Base-by-base conservation (phyloP, 1,140 invertebrate species). In the Achroia grisella region DNA sequence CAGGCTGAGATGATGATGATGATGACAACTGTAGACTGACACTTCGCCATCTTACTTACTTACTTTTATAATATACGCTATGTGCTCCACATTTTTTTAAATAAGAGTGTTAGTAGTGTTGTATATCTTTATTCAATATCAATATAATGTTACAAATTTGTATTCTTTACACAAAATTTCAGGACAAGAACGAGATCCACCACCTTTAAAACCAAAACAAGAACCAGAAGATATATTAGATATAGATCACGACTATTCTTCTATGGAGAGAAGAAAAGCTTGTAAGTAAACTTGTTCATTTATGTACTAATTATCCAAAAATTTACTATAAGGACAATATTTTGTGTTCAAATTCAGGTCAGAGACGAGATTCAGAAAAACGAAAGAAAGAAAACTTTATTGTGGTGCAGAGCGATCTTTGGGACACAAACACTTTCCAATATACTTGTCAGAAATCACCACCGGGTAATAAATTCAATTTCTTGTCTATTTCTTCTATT, bases 341-440 rank as follows among this genome's bases (percentile, higher is more conserved):
- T 23, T 23, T 23, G 2, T 23, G 2, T 3, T 23, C 17, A 2
- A 17, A 64, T 71, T 10, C 52, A 86, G 82, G 78, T 59, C 86
- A 86, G 66, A 74, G 86, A 58, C 71, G 67, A 66, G 86, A 87
- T 59, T 87, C 86, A 1, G 86, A 87, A 43, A 77, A 71, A 36
- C 71, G 88, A 11, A 88, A 89, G 57, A 89, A 88, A 42, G 88
- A 88, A 37, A 89, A 87, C 44, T 89, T 88, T 55, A 88, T 89
- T 32, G 89, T 89, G n/a, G 89, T 89, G 1, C 89, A 89, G 56
- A 89, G 89, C 51, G 89, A 89, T 54, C 59, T 89, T n/a, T 89
- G 89, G 88, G 89, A 89, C 53, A 89, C 89, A 0, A 89, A 88
- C 45, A 89, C 88, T 0, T 87, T 89, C 48, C 87, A 88, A n/a